Evolutionary conservation across 1,140 invertebrate species (phyloP).

Genomic region (Lordiphosa stackelbergi): DNA sequence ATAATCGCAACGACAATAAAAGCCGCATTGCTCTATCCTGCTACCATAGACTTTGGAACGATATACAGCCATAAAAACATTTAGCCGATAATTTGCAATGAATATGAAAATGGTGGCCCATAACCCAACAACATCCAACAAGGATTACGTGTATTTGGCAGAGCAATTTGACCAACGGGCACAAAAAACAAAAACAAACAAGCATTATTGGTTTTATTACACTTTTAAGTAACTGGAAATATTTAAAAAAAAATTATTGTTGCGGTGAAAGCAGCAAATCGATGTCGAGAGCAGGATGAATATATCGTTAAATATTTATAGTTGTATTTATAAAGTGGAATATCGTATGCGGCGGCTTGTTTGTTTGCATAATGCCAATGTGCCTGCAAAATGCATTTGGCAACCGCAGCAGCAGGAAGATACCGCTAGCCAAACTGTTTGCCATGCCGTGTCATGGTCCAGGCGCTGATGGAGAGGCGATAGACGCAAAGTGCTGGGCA

Average conservation of each 20-base stretch:
- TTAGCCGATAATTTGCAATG: conserved; percentile 64
- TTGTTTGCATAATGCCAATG: conserved; percentile 39
- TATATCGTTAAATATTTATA: conserved; percentile 47
- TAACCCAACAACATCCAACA: conserved; percentile 8
- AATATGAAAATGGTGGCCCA: conserved; percentile 50
- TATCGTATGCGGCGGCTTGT: conserved; percentile 21
- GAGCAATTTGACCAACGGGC: neutral
- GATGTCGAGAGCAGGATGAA: conserved; percentile 8
- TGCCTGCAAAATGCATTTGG: conserved; percentile 35
- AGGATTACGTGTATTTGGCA: conserved; percentile 24
- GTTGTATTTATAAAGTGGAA: conserved; percentile 44
- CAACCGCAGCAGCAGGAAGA: conserved; percentile 16
- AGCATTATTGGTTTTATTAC: conserved; percentile 31
- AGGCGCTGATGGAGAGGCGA: conserved; percentile 12
- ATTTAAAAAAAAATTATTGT: conserved; percentile 39
- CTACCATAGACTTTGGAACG: conserved; percentile 2
- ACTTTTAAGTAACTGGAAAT: conserved; percentile 48
- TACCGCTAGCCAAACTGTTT: conserved; percentile 18
- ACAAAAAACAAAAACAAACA: conserved; percentile 10
- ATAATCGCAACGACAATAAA: too few relatives aligned
- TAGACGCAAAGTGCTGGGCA: conserved; percentile 44
- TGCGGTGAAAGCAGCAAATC: conserved; percentile 30
- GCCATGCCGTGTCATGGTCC: conserved; percentile 24
- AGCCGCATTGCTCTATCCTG: conserved; percentile 12
- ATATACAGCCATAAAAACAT: conserved; percentile 54